Base-by-base conservation (phyloP, 2,888 invertebrate species). In the Cheilosia pagana region DNA sequence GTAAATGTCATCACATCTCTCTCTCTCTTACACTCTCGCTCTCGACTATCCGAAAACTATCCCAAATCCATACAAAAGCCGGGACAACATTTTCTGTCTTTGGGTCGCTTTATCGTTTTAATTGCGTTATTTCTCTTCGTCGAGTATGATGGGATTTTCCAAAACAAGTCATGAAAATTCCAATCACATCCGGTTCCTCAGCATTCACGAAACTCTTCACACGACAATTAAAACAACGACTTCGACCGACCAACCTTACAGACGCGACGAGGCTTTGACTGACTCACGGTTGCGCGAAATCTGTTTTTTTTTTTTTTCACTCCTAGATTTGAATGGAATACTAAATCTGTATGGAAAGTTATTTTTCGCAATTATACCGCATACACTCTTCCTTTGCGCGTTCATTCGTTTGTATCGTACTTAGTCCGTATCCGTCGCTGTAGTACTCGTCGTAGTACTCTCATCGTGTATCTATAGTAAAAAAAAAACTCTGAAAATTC, bases 171-270 rank as follows among this genome's bases (percentile, higher is more conserved):
- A 68, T 81, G 85, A 85, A 85, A 85, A 85, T 79, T 85, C 81
- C 85, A 76, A 85, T 81, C 85, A 85, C 79, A 85, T 85, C 85
- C 85, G 85, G 85, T 85, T 85, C 85, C 79, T 79, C 78, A 53
- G 59, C 71, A 71, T 76, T 71, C 79, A 71, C 63, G 23, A 85
- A 85, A 79, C 81, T 81, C 75, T 81, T 81, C 85, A 85, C 85
- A 85, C 85, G 85, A 85, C 85, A 85, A 85, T 85, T 85, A 85
- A 79, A 76, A 45, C 70, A 70, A 62, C 65, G 74, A 28, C 28
- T 28, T 2, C 28, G 28, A 23, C 71, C 50, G 57, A 8, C 50
- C 45, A 57, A n/a, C n/a, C n/a, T n/a, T n/a, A n/a, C n/a, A n/a
- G 6, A 28, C 28, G 28, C 7, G 8, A 28, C 72, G 39, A 45